These are phyloP conservation scores for Charaxes varanes DNA, from an alignment of 1,140 invertebrate species.

Conservation along the genomic window DNA sequence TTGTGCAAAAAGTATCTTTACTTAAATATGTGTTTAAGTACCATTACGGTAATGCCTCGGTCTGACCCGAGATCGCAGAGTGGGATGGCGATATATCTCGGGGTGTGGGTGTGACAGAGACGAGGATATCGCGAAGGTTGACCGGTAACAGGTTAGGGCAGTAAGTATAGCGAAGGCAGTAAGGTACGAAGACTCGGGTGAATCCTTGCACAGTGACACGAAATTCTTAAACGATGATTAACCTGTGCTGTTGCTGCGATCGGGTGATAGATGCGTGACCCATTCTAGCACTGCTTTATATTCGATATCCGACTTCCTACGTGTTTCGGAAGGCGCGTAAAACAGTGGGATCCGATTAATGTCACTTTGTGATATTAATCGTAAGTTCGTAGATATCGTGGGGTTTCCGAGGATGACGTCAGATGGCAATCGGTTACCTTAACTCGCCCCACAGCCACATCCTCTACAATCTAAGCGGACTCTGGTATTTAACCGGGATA, in stretches of 20 bases:
- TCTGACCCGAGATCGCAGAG: conserved; percentile 54
- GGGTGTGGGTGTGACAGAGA: conserved; percentile 31
- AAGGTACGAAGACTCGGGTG: conserved; percentile 36
- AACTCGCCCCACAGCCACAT: too few relatives aligned
- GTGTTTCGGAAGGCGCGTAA: too few relatives aligned
- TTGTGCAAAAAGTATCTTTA: conserved; percentile 63
- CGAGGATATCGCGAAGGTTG: conserved; percentile 44
- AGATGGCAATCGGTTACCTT: too few relatives aligned
- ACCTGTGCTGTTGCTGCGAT: conserved; percentile 1
- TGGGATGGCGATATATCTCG: conserved; percentile 28
- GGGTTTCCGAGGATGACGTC: too few relatives aligned
- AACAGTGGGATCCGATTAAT: too few relatives aligned
- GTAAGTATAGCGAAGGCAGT: conserved; percentile 61
- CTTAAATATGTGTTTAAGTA: conserved; percentile 73
- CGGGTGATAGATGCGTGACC: too few relatives aligned
- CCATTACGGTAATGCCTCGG: conserved; percentile 65
- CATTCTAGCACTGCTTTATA: too few relatives aligned
- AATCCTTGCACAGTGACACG: conserved; percentile 12
- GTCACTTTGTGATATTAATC: too few relatives aligned
- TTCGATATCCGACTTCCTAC: too few relatives aligned
- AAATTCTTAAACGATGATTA: conserved; percentile 7
- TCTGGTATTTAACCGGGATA: too few relatives aligned
- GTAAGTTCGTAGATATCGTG: too few relatives aligned
- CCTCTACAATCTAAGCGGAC: too few relatives aligned
- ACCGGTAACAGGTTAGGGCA: conserved; percentile 66